These are phyloP conservation scores for Sinocyclocheilus anophthalmus DNA, from an alignment of 2,113 vertebrate genomes.

Conservation along the genomic window DNA sequence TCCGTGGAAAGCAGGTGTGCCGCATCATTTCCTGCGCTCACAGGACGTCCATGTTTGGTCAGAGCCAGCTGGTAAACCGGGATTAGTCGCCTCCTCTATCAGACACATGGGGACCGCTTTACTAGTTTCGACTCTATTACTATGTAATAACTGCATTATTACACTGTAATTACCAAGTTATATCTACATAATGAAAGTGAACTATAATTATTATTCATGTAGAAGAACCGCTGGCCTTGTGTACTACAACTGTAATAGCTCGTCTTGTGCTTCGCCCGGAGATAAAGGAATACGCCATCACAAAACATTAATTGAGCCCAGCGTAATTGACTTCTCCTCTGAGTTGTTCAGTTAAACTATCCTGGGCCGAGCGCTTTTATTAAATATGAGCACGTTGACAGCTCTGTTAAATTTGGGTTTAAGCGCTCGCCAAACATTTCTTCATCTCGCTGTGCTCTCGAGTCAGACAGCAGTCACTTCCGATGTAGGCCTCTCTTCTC, in stretches of 20 bases:
- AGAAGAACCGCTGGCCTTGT: background rate
- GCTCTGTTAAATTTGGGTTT: slow-evolving; percentile 9
- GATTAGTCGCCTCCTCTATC: slow-evolving; percentile 46
- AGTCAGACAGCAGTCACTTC: slow-evolving; percentile 29
- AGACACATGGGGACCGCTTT: slow-evolving; percentile 31
- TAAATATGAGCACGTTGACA: slow-evolving; percentile 17
- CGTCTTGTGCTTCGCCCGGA: background rate
- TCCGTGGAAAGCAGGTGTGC: slow-evolving; percentile 51
- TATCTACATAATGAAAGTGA: background rate
- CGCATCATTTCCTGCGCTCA: slow-evolving; percentile 33
- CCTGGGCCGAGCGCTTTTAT: slow-evolving; percentile 2
- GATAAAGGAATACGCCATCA: background rate
- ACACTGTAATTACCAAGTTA: background rate
- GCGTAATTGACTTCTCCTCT: slow-evolving; percentile 10
- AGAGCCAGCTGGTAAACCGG: slow-evolving; percentile 47
- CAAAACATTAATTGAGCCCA: slow-evolving; percentile 13
- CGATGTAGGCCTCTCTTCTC: slow-evolving; percentile 33
- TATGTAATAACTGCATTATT: slow-evolving; percentile 1
- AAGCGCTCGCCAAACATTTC: slow-evolving; percentile 21
- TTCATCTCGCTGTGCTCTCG: slow-evolving; percentile 3
- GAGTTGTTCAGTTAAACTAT: slow-evolving; percentile 7
- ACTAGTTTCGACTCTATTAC: slow-evolving; percentile 15
- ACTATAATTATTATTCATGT: background rate
- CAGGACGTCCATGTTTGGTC: slow-evolving; percentile 46
- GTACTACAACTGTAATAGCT: background rate